A percentile compares a stretch with the other conserved stretches of the same genome.
phyloP scores from a whole-genome alignment of 2,113 vertebrate genomes.

The Macquaria ambigua region DNA sequence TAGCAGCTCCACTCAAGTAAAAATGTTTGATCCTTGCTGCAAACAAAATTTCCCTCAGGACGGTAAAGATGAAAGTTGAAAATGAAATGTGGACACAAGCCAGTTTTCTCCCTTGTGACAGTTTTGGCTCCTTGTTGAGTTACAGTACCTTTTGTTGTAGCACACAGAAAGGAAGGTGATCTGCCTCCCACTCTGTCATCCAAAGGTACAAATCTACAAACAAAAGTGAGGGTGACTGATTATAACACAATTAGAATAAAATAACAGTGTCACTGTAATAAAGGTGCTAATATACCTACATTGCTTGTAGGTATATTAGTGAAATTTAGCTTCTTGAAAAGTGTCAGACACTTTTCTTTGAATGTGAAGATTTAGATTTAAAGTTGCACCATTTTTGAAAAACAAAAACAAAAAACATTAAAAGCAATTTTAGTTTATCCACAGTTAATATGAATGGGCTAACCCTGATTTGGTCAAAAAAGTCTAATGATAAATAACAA shows the following conservation, averaged over 20 bases:
- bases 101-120: neutral
- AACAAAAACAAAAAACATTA: too few relatives aligned
- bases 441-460: too few relatives aligned
- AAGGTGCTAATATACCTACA: too few relatives aligned
- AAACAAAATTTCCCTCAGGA: slow-evolving; percentile 10
- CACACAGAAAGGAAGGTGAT: slow-evolving; percentile 75
- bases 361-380: too few relatives aligned
- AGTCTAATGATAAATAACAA: neutral
- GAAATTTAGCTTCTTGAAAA: too few relatives aligned
- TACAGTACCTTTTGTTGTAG: slow-evolving; percentile 80
- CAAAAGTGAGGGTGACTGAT: neutral
- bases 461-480: neutral
- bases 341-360: too few relatives aligned
- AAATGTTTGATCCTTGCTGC: slow-evolving; percentile 6
- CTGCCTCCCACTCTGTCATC: neutral
- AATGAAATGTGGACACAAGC: neutral
- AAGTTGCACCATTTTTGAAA: too few relatives aligned
- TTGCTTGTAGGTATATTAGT: too few relatives aligned
- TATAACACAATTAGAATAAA: neutral
- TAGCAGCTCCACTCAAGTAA: slow-evolving; percentile 6
- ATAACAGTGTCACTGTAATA: neutral
- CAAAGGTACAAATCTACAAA: slow-evolving; percentile 12
- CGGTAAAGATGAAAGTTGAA: slow-evolving; percentile 9
- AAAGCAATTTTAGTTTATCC: too few relatives aligned
- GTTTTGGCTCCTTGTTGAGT: neutral